Conservation (phyloP, 2,888 invertebrate species). For the Nemotelus nigrinus region DNA sequence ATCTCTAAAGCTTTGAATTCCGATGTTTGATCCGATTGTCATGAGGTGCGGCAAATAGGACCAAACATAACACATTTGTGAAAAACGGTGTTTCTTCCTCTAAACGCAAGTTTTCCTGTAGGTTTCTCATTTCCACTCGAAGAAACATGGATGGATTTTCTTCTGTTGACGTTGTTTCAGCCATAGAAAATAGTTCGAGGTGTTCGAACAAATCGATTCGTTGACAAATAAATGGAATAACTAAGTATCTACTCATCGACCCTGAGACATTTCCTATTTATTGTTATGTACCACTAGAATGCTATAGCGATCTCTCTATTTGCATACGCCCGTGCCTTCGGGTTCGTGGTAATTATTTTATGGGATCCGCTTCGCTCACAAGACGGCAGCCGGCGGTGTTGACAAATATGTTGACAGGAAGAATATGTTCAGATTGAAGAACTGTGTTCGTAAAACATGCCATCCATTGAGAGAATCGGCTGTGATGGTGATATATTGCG, state of each 20-base stretch:
- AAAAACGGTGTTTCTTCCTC: too few species aligned
- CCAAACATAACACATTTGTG: too few species aligned
- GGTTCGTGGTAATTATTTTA: constrained; percentile 6
- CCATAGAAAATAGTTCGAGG: too few species aligned
- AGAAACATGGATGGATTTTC: neutral
- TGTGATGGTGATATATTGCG: neutral
- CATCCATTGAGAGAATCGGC: constrained; percentile 4
- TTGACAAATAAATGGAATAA: constrained; percentile 6
- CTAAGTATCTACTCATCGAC: constrained; percentile 23
- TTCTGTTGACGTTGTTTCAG: neutral
- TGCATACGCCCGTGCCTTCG: neutral
- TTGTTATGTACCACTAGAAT: neutral
- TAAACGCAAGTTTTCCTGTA: too few species aligned
- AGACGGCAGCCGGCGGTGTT: neutral
- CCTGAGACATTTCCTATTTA: constrained; percentile 3
- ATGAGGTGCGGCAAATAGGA: too few species aligned
- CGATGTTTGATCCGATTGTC: neutral
- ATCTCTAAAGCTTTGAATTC: neutral
- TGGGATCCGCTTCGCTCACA: neutral
- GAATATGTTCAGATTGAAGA: neutral
- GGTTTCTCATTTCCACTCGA: too few species aligned
- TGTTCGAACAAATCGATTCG: too few species aligned
- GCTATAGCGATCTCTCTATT: neutral
- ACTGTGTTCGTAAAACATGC: neutral
- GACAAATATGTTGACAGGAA: constrained; percentile 27